These are phyloP conservation scores for Gymnopithys bicolor DNA, from an alignment of 2,797 vertebrate species.

Conservation along the genomic window DNA sequence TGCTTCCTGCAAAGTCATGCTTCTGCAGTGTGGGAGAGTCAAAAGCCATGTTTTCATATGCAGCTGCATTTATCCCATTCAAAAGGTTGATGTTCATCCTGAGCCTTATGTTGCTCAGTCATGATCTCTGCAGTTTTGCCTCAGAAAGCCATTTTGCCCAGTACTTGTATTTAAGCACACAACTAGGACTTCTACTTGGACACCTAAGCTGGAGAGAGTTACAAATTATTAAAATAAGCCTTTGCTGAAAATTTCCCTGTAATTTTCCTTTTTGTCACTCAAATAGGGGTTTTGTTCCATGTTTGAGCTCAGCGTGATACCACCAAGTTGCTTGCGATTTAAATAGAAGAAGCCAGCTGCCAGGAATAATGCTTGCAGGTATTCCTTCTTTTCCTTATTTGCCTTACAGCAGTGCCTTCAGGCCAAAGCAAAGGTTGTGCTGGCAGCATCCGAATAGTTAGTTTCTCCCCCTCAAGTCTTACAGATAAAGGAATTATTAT, in stretches of 20 bases:
- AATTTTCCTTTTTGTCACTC: conserved; percentile 6
- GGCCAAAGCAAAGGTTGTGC: conserved; percentile 37
- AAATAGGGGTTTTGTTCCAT: not conserved
- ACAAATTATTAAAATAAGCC: not conserved
- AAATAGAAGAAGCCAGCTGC: conserved; percentile 8
- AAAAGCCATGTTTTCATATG: not conserved
- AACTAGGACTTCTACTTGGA: not conserved
- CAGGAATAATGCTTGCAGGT: conserved; percentile 37
- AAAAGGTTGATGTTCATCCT: not conserved
- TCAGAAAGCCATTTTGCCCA: not conserved
- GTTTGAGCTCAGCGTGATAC: not conserved
- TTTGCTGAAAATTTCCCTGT: not conserved
- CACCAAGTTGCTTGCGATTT: conserved; percentile 24
- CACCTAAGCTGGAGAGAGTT: not conserved
- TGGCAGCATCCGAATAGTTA: conserved; percentile 22
- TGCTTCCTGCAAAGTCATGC: not conserved
- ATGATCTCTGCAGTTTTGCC: not conserved
- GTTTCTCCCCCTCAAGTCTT: conserved; percentile 21
- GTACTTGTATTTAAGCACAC: not conserved
- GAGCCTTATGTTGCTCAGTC: not conserved
- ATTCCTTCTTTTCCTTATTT: conserved; percentile 58
- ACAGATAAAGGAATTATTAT: conserved; percentile 21
- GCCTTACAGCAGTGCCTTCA: conserved; percentile 49
- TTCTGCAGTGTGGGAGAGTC: not conserved
- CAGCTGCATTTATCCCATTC: not conserved